Conservation (phyloP, 1,140 invertebrate species). For the Sweltsa coloradensis region DNA sequence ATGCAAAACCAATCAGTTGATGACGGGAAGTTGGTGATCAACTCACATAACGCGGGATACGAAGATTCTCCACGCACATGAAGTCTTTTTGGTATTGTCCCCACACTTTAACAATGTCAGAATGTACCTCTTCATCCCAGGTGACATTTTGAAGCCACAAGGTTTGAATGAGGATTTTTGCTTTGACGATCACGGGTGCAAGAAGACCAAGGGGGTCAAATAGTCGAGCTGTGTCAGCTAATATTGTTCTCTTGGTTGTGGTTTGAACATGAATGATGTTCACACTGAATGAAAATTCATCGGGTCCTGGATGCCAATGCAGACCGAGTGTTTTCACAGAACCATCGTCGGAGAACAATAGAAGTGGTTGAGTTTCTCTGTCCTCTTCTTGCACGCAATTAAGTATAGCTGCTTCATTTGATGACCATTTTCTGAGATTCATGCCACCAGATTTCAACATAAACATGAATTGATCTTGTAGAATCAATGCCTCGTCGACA, state of each 20-base stretch:
- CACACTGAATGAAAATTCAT: constrained; percentile 16
- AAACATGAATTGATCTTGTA: constrained; percentile 1
- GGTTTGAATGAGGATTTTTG: constrained; percentile 34
- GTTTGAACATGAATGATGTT: background rate
- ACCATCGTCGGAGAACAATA: constrained; percentile 12
- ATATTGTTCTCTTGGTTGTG: constrained; percentile 27
- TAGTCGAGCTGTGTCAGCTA: constrained; percentile 25
- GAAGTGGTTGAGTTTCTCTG: constrained; percentile 20
- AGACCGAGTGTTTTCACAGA: constrained; percentile 23
- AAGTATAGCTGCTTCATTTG: constrained; percentile 1
- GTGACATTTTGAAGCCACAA: constrained; percentile 24
- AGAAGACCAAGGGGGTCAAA: constrained; percentile 31
- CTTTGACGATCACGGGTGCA: constrained; percentile 26
- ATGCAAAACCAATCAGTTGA: constrained; percentile 25
- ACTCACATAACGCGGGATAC: constrained; percentile 15
- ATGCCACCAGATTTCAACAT: constrained; percentile 5
- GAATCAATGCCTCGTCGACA: constrained; percentile 4
- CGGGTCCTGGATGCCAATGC: constrained; percentile 21
- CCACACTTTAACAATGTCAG: constrained; percentile 17
- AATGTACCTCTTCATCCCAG: constrained; percentile 27
- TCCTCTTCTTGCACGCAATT: constrained; percentile 29
- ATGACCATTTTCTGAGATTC: constrained; percentile 2
- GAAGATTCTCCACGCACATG: constrained; percentile 9
- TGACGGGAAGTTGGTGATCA: background rate
- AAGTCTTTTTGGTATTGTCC: constrained; percentile 15